Conservation (phyloP, 1,140 invertebrate genomes). For the Pteromalus puparum region DNA sequence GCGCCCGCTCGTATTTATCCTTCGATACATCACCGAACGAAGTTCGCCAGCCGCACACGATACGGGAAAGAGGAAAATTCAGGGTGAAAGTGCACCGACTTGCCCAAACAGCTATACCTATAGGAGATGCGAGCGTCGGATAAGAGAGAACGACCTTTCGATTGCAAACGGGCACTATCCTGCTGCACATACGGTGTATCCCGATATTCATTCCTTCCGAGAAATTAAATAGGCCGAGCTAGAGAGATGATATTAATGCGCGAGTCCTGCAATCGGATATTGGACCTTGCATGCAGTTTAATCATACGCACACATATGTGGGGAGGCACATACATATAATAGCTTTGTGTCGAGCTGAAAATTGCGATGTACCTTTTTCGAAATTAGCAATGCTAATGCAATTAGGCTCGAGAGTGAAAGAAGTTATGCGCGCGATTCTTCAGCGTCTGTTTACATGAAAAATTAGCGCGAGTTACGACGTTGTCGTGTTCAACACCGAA, state of each 20-base stretch:
- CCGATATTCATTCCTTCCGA: slow-evolving; percentile 1
- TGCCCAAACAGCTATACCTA: slow-evolving; percentile 47
- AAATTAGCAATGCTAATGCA: slow-evolving; percentile 43
- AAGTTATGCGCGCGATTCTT: not conserved
- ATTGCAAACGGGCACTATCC: not conserved
- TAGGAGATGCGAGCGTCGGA: slow-evolving; percentile 48
- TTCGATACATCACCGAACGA: slow-evolving; percentile 56
- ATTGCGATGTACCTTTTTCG: not conserved
- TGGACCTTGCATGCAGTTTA: not conserved
- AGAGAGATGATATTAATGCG: not conserved
- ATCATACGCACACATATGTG: not conserved
- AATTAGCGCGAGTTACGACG: not conserved
- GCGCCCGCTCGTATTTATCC: slow-evolving; percentile 55
- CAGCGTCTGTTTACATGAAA: not conserved
- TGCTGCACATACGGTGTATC: not conserved
- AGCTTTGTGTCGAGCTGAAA: not conserved
- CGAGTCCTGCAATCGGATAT: not conserved
- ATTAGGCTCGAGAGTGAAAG: slow-evolving; percentile 22
- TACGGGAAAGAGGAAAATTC: not conserved
- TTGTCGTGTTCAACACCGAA: not conserved
- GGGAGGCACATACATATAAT: not conserved
- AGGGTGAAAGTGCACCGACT: slow-evolving; percentile 46
- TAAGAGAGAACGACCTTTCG: slow-evolving; percentile 49
- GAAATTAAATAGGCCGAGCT: slow-evolving; percentile 34
- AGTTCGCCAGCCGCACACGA: not conserved